phyloP scores from a whole-genome alignment of 2,888 invertebrate species.

The Mystacides longicornis region DNA sequence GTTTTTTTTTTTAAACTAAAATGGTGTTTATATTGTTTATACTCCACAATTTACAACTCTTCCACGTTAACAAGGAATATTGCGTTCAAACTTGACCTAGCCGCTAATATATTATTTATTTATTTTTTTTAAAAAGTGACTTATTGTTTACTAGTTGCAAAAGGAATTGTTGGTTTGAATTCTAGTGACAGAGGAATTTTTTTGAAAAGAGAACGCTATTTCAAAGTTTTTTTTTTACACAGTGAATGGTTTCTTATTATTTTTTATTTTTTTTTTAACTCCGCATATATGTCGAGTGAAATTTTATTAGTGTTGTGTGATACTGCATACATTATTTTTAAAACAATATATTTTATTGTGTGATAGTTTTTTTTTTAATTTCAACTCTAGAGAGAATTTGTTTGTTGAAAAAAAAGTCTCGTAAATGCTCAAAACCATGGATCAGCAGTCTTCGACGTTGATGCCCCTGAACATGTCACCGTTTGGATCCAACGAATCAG shows the following conservation, averaged over 20 bases:
- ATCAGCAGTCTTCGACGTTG: constrained; percentile 70
- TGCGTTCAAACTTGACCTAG: constrained; percentile 1
- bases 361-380: constrained; percentile 25
- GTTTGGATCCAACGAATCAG: constrained; percentile 67
- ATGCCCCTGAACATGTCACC: constrained; percentile 86
- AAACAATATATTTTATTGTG: neutral
- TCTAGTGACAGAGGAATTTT: too few species aligned
- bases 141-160: too few species aligned
- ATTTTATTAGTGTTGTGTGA: too few species aligned
- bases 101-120: too few species aligned
- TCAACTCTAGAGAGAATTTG: constrained; percentile 8
- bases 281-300: too few species aligned
- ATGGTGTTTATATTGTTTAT: constrained; percentile 14
- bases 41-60: constrained; percentile 4
- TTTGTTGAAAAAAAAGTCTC: too few species aligned
- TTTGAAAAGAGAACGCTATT: too few species aligned
- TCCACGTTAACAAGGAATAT: neutral
- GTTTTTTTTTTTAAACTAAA: constrained; percentile 6
- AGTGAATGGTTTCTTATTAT: too few species aligned
- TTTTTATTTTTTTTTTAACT: too few species aligned
- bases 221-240: too few species aligned
- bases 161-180: too few species aligned
- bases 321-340: neutral
- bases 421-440: constrained; percentile 78
- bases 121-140: too few species aligned